phyloP scores from a whole-genome alignment of 2,888 invertebrate species.

The Leistus spinibarbis region DNA sequence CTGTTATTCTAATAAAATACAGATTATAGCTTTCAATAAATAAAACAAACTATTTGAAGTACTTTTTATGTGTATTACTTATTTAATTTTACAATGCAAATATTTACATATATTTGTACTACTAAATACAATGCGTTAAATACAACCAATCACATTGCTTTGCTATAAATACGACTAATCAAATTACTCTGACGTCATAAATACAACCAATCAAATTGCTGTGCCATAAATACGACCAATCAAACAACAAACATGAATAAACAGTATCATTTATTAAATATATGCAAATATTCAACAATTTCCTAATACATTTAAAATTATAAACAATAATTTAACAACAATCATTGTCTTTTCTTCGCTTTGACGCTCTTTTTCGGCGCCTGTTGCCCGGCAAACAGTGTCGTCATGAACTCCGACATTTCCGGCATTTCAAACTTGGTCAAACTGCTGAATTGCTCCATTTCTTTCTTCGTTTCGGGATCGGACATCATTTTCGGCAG shows the following conservation, averaged over 20 bases:
- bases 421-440: constrained; percentile 90
- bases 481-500: constrained; percentile 97
- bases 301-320: background rate
- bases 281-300: background rate
- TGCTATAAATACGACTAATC: background rate
- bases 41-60: constrained; percentile 13
- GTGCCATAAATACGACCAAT: background rate
- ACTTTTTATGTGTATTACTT: background rate
- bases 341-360: constrained; percentile 48
- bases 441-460: constrained; percentile 86
- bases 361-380: constrained; percentile 49
- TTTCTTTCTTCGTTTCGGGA: constrained; percentile 95
- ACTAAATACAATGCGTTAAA: no score
- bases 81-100: background rate
- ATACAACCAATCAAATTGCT: background rate
- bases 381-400: constrained; percentile 77
- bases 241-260: background rate
- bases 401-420: constrained; percentile 93
- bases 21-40: constrained; percentile 35
- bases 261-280: background rate
- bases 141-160: background rate
- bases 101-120: background rate
- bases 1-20: background rate
- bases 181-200: background rate
- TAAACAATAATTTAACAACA: background rate